Base-by-base conservation (phyloP, 1,140 invertebrate genomes). In the Drosophila saltans region DNA sequence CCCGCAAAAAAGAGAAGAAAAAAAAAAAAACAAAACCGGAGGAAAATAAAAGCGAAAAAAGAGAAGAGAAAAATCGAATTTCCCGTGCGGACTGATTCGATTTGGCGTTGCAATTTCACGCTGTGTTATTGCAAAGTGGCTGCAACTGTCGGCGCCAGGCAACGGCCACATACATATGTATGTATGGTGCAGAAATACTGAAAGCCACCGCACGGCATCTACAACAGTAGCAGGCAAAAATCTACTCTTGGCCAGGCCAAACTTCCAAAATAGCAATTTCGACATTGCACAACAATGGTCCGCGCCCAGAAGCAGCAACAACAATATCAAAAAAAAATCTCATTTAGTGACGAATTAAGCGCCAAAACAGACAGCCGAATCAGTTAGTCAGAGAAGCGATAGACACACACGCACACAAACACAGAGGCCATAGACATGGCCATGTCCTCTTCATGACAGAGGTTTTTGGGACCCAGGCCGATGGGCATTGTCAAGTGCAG, bases 341-440 rank as follows among this genome's bases (percentile, higher is more conserved):
- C 89, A 91, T 91, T 91, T 91, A 91, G 89, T 91, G 89, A 91
- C 89, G 89, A 91, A 91, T 91, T 91, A 91, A 91, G 89, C 89
- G 83, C 83, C 84, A 89, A 84, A 89, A 89, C 84, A 89, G 84
- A 89, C 84, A 81, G 80, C 71, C 80, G 74, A 81, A 83, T 83
- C 84, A 88, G 66, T 75, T 75, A 83, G 83, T 83, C 80, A 88
- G 82, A 85, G 71, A 77, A 71, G 74, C 66, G 77, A 66, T 69
- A 76, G 79, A 80, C 75, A 64, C 33, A 41, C 61, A 74, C 52
- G 52, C 64, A 79, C 69, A 60, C 66, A 62, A 55, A 79, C 65
- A 45, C 30, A 36, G 30, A 65, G 72, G 7, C 41, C n/a, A 60
- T 41, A 21, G 33, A 21, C 58, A 59, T 33, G 4, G 28, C 33